Percentiles rank a stretch among this genome's conserved stretches.
Evolutionary conservation across 2,113 vertebrate species (phyloP).

Genomic region (Paradoxurus hermaphroditus): DNA sequence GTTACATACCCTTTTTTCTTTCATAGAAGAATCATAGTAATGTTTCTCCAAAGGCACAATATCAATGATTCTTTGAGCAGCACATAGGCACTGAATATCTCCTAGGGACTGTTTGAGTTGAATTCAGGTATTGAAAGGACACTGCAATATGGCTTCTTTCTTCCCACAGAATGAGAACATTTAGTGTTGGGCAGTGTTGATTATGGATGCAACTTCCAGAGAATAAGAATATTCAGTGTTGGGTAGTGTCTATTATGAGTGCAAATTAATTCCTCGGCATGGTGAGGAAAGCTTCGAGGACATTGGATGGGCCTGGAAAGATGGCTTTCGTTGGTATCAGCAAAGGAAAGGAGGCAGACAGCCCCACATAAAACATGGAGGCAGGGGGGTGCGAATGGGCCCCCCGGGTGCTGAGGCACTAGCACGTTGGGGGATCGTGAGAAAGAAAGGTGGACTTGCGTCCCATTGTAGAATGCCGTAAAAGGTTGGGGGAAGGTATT

Average conservation of each 20-base stretch:
- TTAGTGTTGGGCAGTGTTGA: not conserved
- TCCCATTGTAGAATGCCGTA: not conserved
- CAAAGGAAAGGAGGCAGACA: not conserved
- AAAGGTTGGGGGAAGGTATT: not conserved
- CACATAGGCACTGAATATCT: not conserved
- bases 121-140: not conserved
- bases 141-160: not conserved
- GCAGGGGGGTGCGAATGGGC: too few relatives aligned
- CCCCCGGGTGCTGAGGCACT: not conserved
- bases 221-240: not conserved
- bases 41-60: not conserved
- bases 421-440: accelerated
- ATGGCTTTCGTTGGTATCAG: not conserved
- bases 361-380: not conserved
- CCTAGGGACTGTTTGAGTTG: not conserved
- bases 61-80: not conserved
- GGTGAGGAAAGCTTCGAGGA: not conserved
- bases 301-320: not conserved
- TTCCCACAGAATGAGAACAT: not conserved
- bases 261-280: not conserved
- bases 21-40: not conserved
- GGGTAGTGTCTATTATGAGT: not conserved
- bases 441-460: not conserved
- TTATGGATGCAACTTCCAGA: not conserved
- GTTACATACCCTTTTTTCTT: not conserved